These are phyloP conservation scores for Chlorodrepanis virens DNA, from an alignment of 2,113 vertebrate genomes.

Conservation along the genomic window DNA sequence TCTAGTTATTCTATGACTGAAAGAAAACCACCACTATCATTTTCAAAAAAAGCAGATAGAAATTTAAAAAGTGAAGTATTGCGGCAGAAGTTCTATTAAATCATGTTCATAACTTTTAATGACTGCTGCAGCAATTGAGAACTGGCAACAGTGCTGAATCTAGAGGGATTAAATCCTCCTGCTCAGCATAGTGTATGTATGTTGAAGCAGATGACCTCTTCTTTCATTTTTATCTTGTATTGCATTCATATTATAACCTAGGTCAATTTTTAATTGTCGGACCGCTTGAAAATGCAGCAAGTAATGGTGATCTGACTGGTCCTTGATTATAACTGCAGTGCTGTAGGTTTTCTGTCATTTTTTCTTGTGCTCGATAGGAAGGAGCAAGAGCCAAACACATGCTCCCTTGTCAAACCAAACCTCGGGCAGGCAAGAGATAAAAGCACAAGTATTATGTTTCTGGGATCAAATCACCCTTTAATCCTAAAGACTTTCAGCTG, in stretches of 20 bases:
- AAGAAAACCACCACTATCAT: background rate
- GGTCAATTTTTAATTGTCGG: background rate
- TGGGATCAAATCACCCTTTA: background rate
- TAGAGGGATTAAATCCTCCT: background rate
- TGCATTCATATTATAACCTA: background rate
- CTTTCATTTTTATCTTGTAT: background rate
- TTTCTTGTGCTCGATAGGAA: background rate
- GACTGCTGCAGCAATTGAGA: background rate
- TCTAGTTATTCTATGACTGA: background rate
- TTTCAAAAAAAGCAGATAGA: background rate
- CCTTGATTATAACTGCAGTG: background rate
- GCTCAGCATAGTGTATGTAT: background rate
- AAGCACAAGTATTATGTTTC: background rate
- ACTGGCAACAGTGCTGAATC: background rate
- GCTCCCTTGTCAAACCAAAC: background rate
- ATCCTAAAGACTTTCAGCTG: background rate
- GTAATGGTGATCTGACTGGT: background rate
- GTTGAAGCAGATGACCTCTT: background rate
- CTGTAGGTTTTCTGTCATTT: background rate
- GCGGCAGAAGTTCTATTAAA: background rate
- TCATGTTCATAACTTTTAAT: background rate
- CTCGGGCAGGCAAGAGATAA: background rate
- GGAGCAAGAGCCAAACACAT: background rate
- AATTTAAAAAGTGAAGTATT: background rate
- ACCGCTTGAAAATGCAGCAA: background rate